A percentile compares a stretch with the other conserved stretches of the same genome.
phyloP scores from a whole-genome alignment of 1,140 invertebrate species.

The Ostrea edulis region DNA sequence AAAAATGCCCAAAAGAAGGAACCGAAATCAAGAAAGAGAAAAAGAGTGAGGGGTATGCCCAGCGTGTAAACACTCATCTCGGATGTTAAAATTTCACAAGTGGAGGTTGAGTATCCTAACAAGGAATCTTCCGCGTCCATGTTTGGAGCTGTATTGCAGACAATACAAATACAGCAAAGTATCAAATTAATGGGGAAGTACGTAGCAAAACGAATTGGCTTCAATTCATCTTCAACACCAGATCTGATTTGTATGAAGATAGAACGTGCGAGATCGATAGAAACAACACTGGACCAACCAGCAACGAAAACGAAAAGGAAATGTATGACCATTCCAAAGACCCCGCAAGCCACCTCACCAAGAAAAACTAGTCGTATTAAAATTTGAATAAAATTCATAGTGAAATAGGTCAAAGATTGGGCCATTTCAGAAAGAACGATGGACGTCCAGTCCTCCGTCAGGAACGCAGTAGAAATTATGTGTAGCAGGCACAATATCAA shows the following conservation, averaged over 20 bases:
- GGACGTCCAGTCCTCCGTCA: neutral
- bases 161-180: neutral
- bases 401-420: slow-evolving; percentile 6
- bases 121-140: neutral
- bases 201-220: neutral
- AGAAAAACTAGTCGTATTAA: neutral
- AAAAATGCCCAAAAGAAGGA: neutral
- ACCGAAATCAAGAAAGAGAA: neutral
- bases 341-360: neutral
- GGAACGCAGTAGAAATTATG: slow-evolving; percentile 1
- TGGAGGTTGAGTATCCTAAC: neutral
- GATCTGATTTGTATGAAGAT: neutral
- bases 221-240: neutral
- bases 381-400: neutral
- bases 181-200: neutral
- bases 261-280: neutral
- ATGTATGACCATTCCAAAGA: slow-evolving; percentile 7
- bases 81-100: neutral
- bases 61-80: neutral
- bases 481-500: neutral
- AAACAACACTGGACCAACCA: neutral
- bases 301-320: neutral
- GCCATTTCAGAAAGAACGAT: neutral
- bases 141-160: neutral
- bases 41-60: neutral